Evolutionary conservation across 1,140 invertebrate genomes (phyloP), one percentile per base, ranked within the genome.

Genomic region (Hyles euphorbiae): DNA sequence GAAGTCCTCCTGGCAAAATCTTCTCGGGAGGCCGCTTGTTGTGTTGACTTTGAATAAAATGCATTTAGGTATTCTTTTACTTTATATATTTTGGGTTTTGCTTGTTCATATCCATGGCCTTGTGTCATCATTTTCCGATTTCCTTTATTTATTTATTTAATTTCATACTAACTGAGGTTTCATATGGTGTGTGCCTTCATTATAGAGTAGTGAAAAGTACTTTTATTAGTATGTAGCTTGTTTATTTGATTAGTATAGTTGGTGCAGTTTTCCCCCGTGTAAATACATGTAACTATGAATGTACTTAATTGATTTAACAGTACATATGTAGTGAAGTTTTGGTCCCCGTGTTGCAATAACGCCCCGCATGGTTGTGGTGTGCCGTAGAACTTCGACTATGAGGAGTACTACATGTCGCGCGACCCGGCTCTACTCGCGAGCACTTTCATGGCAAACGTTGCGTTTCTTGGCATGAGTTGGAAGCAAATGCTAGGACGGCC

Each of bases 1-100:
- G 90, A 98, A 98, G 91, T 97, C 95, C 70, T 96, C 95, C 83
- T 98, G 97, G 97, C 95, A 97, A 91, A 96, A 97, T 90, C 95
- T 97, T 90, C 93, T 97, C 82, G 97, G 97, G 68, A 92, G 96
- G 77, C 97, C 97, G 56, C 91, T 97, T 75, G 95, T 98, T 81
- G 95, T 97, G 66, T 93, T 98, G 90, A 93, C 95, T 75, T 91
- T 98, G 88, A 95, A 95, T 90, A 93, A 94, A 87, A 92, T 95
- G 82, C 96, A 98, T 90, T 92, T 99, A 96, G 97, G 97, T 98
- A 96, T 88, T 65, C 52, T 65, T 72, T 72, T 63, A 55, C 53
- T 71, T 66, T 65, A 63, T 62, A 58, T 67, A 66, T 73, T 53
- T 57, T 55, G 61, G 40, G 49, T 53, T 32, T 32, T 40, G 70